These are phyloP conservation scores for Champsocephalus gunnari DNA, from an alignment of 2,797 vertebrate genomes.

Conservation along the genomic window DNA sequence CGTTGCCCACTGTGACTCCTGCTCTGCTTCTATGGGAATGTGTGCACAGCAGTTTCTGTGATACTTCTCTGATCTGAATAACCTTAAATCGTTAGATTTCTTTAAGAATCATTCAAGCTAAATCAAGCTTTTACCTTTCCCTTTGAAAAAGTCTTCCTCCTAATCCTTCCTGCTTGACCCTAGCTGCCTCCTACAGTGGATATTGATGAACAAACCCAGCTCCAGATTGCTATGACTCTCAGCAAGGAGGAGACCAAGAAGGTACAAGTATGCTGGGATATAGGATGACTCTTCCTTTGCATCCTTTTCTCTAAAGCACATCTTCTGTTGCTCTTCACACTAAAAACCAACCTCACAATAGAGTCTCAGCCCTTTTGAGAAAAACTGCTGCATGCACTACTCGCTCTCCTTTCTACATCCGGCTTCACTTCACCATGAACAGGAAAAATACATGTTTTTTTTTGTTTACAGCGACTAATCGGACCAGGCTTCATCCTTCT, in stretches of 20 bases:
- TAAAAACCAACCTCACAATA: conserved; percentile 39
- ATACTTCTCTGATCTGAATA: conserved; percentile 23
- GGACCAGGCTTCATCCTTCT: conserved; percentile 41
- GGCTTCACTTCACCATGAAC: conserved; percentile 31
- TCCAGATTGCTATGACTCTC: conserved; percentile 91
- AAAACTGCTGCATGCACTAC: conserved; percentile 61
- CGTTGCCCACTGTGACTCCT: conserved; percentile 42
- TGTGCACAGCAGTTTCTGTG: conserved; percentile 12
- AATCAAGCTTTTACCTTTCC: conserved; percentile 24
- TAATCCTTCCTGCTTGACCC: conserved; percentile 63
- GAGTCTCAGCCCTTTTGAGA: conserved; percentile 29
- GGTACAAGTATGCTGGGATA: conserved; percentile 72
- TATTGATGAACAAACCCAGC: conserved; percentile 94
- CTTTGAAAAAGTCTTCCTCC: conserved; percentile 48
- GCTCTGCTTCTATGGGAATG: conserved; percentile 19
- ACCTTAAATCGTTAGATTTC: conserved; percentile 13
- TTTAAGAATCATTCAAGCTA: conserved; percentile 17
- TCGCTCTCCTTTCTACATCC: conserved; percentile 35
- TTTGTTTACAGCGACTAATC: conserved; percentile 54
- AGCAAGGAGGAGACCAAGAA: conserved; percentile 85
- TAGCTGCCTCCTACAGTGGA: conserved; percentile 81
- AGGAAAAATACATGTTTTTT: conserved; percentile 43
- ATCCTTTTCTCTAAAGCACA: conserved; percentile 27
- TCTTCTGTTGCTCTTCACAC: conserved; percentile 42
- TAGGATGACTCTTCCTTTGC: conserved; percentile 42